These are phyloP conservation scores for Drosophila oshimai DNA, from an alignment of 1,140 invertebrate genomes.

Conservation along the genomic window DNA sequence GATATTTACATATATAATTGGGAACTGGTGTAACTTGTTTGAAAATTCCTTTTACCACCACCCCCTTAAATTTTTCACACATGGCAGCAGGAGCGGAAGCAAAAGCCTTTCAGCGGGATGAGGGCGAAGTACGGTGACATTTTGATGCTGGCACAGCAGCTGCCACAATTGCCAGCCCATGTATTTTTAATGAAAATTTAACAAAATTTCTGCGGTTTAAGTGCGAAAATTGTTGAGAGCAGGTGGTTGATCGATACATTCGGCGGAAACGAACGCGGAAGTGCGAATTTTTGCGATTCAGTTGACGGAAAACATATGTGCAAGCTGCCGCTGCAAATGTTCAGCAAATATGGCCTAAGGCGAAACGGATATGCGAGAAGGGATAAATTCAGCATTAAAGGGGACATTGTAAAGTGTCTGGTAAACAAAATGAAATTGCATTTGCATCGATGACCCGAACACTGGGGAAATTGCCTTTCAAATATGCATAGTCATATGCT, in stretches of 20 bases:
- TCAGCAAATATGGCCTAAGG: slow-evolving; percentile 20
- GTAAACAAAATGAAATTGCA: slow-evolving; percentile 72
- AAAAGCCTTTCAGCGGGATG: slow-evolving; percentile 27
- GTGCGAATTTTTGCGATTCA: slow-evolving; percentile 72
- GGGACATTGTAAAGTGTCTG: slow-evolving; percentile 48
- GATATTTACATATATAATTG: slow-evolving; percentile 73
- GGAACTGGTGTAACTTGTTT: slow-evolving; percentile 55
- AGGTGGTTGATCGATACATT: slow-evolving; percentile 45
- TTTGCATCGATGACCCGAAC: slow-evolving; percentile 60
- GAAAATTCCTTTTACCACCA: slow-evolving; percentile 10
- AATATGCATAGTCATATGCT: slow-evolving; percentile 79
- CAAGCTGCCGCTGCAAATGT: slow-evolving; percentile 39
- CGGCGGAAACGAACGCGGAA: slow-evolving; percentile 58
- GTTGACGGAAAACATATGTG: slow-evolving; percentile 65
- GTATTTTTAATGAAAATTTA: slow-evolving; percentile 75
- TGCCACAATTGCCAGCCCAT: slow-evolving; percentile 59
- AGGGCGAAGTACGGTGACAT: slow-evolving; percentile 47
- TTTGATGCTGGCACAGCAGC: slow-evolving; percentile 49
- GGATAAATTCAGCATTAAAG: slow-evolving; percentile 41
- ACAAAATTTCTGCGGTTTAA: slow-evolving; percentile 74
- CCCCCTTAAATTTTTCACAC: slow-evolving; percentile 24
- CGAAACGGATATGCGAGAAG: slow-evolving; percentile 50
- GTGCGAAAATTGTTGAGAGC: slow-evolving; percentile 67
- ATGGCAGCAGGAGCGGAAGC: slow-evolving; percentile 48
- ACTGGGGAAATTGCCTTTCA: slow-evolving; percentile 67